These are phyloP conservation scores for Daubentonia madagascariensis DNA, from an alignment of 2,113 vertebrate species.

Conservation along the genomic window DNA sequence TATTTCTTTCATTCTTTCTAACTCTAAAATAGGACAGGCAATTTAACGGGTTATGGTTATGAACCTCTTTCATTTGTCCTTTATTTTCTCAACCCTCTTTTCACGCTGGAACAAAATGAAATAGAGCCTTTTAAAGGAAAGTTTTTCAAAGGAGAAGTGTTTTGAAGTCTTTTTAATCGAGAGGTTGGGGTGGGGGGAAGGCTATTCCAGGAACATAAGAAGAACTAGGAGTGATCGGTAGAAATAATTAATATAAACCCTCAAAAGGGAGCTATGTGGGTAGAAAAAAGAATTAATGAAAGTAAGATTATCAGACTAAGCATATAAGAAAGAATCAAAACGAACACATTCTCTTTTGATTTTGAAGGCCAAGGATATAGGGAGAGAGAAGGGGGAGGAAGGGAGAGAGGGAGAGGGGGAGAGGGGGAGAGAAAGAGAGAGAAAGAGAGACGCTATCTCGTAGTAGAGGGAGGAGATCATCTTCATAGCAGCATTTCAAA, in stretches of 20 bases:
- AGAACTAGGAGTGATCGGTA: neutral
- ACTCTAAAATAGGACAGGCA: neutral
- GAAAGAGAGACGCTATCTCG: neutral
- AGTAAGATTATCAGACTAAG: neutral
- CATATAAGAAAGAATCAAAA: neutral
- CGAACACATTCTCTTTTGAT: constrained; percentile 10
- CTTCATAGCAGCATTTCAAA: neutral
- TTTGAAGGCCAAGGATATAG: neutral
- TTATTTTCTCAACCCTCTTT: neutral
- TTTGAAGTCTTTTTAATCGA: neutral
- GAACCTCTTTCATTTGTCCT: neutral
- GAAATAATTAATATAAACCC: neutral
- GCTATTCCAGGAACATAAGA: neutral
- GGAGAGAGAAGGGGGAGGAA: too few relatives aligned
- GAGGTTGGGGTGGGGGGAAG: neutral
- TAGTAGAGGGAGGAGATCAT: neutral
- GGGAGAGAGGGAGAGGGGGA: neutral
- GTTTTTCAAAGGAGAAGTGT: neutral
- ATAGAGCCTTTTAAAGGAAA: neutral
- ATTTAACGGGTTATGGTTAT: constrained; percentile 10
- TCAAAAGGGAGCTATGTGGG: neutral
- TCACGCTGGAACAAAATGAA: neutral
- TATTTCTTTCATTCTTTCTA: neutral
- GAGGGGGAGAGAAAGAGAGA: neutral
- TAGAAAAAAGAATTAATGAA: neutral